Base-by-base conservation (phyloP, 2,113 vertebrate species). In the Neogobius melanostomus region DNA sequence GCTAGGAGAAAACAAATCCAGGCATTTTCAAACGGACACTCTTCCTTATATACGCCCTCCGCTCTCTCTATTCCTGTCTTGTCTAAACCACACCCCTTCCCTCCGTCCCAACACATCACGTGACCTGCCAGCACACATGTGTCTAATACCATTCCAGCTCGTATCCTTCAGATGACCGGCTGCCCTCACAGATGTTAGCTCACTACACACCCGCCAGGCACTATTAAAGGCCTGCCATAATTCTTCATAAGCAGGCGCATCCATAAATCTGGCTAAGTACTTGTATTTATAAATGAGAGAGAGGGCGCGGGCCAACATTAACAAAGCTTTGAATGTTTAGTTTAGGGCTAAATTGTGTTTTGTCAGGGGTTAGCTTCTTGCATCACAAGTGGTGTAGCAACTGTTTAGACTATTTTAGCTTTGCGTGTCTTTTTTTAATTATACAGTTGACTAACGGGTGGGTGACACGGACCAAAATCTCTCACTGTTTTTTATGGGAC, bases 51-150 rank as follows among this genome's bases (percentile, higher is more conserved):
- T 21, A 28, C 16, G 5, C 15, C 6, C 47, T 43, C 7, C 15
- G 12, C 6, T 11, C 6, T 42, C 47, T 47, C 8, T 56, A 17
- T 21, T 56, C 0, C 2, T 44, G 28, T 7, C 9, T 8, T 14
- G 11, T 11, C 47, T 10, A 11, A 36, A 7, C 21, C 48, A 21
- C 15, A 28, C 5, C 47, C 10, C 11, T 16, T 10, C 48, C 21
- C 10, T 21, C 4, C 9, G 14, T 56, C 11, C 11, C 4, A 6
- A 17, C 63, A 9, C 4, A 47, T 53, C 83, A 80, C 76, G 76
- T 54, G 73, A 71, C 68, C 66, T 62, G 61, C 64, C 52, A 6
- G 0, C 9, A 69, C 80, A 84, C 79, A 84, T 82, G 82, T 59
- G 68, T 63, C 61, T 17, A 46, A 44, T 0, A 21, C 15, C 3